Conservation (phyloP, 2,888 invertebrate species). For the Nymphalis c-album region DNA sequence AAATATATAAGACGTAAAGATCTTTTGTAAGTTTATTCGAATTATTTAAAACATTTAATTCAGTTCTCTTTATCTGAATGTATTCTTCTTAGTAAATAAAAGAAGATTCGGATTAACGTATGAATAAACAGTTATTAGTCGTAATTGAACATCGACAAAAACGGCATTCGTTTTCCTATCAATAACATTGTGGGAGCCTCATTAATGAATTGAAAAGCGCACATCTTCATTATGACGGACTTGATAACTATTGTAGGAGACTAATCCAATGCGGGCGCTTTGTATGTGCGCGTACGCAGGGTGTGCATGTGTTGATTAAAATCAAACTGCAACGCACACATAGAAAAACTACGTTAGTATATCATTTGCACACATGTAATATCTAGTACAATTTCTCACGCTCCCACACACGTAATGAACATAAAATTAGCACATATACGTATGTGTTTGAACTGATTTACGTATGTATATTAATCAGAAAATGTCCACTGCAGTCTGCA, state of each 20-base stretch:
- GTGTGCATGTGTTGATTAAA: constrained; percentile 39
- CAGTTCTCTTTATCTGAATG: background rate
- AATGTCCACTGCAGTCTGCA: background rate
- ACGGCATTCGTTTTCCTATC: constrained; percentile 57
- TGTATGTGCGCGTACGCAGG: constrained; percentile 53
- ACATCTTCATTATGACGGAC: constrained; percentile 71
- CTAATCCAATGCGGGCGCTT: constrained; percentile 66
- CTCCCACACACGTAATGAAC: constrained; percentile 59
- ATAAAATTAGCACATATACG: constrained; percentile 64
- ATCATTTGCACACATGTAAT: constrained; percentile 57
- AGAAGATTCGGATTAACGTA: constrained; percentile 59
- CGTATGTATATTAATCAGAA: constrained; percentile 3
- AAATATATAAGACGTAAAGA: background rate
- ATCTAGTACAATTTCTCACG: constrained; percentile 78
- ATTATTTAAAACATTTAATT: background rate
- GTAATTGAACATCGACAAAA: constrained; percentile 65
- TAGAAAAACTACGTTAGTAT: constrained; percentile 49
- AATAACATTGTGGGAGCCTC: constrained; percentile 69
- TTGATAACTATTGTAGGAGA: constrained; percentile 67
- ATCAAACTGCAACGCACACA: constrained; percentile 44
- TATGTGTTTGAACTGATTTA: constrained; percentile 6
- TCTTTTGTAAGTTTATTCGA: background rate
- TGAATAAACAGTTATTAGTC: constrained; percentile 59
- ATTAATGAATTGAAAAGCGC: constrained; percentile 74
- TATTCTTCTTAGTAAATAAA: constrained; percentile 48